Evolutionary conservation across 2,113 vertebrate genomes (phyloP), one percentile per base, ranked within the genome.

Genomic region (Himantopus leucocephalus): DNA sequence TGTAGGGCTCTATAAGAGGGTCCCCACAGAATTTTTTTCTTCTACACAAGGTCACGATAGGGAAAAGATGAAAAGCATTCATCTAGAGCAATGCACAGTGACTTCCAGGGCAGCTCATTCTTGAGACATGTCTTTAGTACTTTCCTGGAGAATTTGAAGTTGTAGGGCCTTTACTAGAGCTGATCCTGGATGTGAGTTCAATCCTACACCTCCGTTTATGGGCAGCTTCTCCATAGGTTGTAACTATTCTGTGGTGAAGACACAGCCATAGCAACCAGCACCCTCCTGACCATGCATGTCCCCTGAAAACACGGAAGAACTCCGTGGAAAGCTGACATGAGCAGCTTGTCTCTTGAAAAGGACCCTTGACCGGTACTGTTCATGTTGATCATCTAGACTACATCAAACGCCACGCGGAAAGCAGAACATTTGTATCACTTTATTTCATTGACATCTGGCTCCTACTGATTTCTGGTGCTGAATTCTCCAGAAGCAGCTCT

Each of bases 21-120:
- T 48, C 14, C 48, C 39, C 34, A 70, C 14, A 35, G 35, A 55
- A 17, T 2, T 21, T 47, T 85, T 84, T 41, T 17, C 23, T 66
- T 43, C 47, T 73, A 39, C 8, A 48, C 8, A 14, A 13, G 8
- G 39, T 43, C 27, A n/a, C 0, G 1, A 35, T 24, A 39, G 0
- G 2, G 60, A 78, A 78, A 81, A 83, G 45, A 26, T 9, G 13
- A 53, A 52, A 82, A 82, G 4, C 5, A 6, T 21, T 79, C 17
- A 48, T 26, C 35, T 56, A 35, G 12, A 85, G 39, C 14, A 85
- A 72, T 48, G 39, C 22, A 39, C 10, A n/a, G 30, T 9, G 55
- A 23, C 27, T 48, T 63, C 19, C 35, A 68, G 30, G 4, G 45
- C 24, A 88, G 59, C 21, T 62, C 19, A 15, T 47, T 82, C 50